Evolutionary conservation across 2,797 vertebrate species (phyloP), one percentile per base, ranked within the genome.

Genomic region (Sternarchorhynchus goeldii): DNA sequence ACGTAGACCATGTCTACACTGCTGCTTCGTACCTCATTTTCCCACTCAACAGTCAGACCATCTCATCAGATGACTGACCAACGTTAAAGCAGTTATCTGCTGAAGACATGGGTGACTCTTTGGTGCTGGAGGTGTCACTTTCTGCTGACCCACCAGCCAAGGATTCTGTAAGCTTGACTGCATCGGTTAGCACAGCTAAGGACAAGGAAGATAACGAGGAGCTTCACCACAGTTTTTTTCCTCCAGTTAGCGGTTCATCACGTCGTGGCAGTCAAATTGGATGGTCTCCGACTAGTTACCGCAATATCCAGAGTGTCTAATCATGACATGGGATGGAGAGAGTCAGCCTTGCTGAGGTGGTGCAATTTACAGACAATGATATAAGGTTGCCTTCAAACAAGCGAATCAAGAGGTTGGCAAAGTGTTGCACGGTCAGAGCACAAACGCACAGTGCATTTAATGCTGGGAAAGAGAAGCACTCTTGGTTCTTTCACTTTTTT

Each of bases 161-260:
- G 32, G 55, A 71, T 71, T 58, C 53, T 71, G 1, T 39, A 50
- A 71, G 55, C 55, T 31, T 39, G 53, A 71, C 53, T 58, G 69
- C 53, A 58, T 71, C 31, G 34, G 45, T 21, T 58, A 10, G 53
- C 20, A 31, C 20, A 21, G n/a, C 31, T 71, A 57, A 71, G 69
- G 55, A 71, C 69, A 58, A 57, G 53, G 10, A 50, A n/a, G 53
- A 71, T 71, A 71, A 71, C 36, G 69, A 58, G 55, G 53, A 58
- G 31, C 29, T 12, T 71, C 10, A 18, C 7, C 67, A 70, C 8
- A 25, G 16, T 25, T 25, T 6, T 31, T 55, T 69, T 25, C 56
- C 50, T 41, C 67, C 55, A 0, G 25, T 25, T 2, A 56, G 67
- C 8, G 29, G 66, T 18, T 5, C 25, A 17, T 56, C 53, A 69